These are phyloP conservation scores for Callipepla squamata DNA, from an alignment of 2,113 vertebrate genomes.

Conservation along the genomic window DNA sequence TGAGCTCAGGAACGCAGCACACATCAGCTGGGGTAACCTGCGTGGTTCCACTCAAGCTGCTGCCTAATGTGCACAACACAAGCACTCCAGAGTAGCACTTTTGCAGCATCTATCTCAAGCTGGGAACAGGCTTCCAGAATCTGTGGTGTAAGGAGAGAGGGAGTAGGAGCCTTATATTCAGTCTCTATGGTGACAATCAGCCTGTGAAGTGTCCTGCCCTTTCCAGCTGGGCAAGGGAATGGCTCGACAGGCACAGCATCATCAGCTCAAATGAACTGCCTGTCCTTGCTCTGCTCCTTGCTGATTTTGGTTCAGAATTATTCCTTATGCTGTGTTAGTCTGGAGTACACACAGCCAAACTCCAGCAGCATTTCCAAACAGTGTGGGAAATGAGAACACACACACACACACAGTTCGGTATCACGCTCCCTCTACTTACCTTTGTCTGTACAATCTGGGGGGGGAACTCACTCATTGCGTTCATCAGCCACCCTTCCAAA, in stretches of 20 bases:
- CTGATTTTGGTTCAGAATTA: neutral
- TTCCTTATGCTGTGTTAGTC: accelerated
- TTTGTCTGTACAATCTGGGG: conserved; percentile 92
- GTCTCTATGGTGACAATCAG: neutral
- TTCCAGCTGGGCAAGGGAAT: neutral
- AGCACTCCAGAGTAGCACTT: neutral
- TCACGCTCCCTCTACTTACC: conserved; percentile 72
- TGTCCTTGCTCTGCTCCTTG: neutral
- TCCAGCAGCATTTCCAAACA: neutral
- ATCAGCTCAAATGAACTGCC: neutral
- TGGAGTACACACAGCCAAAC: neutral
- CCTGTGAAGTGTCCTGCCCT: neutral
- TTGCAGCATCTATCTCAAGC: too few relatives aligned
- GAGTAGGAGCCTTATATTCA: neutral
- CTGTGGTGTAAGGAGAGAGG: neutral
- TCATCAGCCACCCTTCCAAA: conserved; percentile 94
- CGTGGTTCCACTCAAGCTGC: neutral
- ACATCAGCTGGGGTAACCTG: neutral
- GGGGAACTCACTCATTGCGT: conserved; percentile 93
- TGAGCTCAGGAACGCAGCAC: neutral
- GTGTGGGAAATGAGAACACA: neutral
- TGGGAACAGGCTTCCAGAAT: neutral
- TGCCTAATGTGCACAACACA: neutral
- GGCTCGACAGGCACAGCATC: neutral
- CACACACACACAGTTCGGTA: accelerated